phyloP scores from a whole-genome alignment of 1,140 invertebrate species.

The Temnothorax curvispinosus region DNA sequence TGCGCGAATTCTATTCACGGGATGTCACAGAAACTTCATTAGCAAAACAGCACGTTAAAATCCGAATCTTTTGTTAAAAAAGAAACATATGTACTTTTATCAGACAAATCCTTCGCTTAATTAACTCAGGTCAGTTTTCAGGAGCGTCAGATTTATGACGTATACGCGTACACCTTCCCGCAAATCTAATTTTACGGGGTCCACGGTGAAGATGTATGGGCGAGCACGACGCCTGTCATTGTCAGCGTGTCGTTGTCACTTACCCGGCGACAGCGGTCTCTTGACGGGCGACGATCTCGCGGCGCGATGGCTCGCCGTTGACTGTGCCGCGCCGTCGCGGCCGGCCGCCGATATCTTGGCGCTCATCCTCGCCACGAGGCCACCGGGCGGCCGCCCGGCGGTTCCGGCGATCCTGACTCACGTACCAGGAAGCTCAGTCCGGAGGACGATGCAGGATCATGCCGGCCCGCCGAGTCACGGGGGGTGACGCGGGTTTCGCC shows the following conservation, averaged over 20 bases:
- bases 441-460: slow-evolving; percentile 72
- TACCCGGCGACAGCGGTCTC: slow-evolving; percentile 69
- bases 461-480: slow-evolving; percentile 40
- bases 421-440: slow-evolving; percentile 74
- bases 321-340: slow-evolving; percentile 69
- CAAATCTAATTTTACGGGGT: slow-evolving; percentile 11
- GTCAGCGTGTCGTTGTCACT: slow-evolving; percentile 36
- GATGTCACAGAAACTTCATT: background rate
- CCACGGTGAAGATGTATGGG: background rate
- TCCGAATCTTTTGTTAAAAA: background rate
- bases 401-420: slow-evolving; percentile 76
- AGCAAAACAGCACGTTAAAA: background rate
- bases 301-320: slow-evolving; percentile 75
- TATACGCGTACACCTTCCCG: background rate
- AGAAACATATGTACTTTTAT: background rate
- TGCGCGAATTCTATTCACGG: background rate
- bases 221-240: background rate
- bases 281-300: slow-evolving; percentile 64
- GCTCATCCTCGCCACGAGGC: slow-evolving; percentile 74
- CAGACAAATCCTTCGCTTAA: background rate
- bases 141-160: background rate
- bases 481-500: background rate
- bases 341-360: slow-evolving; percentile 76
- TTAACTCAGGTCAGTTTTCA: background rate
- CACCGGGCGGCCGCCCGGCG: slow-evolving; percentile 24